Percentiles rank a stretch among this genome's conserved stretches.
Conservation (phyloP, 2,888 invertebrate species). For the Watsonalla cultraria region DNA sequence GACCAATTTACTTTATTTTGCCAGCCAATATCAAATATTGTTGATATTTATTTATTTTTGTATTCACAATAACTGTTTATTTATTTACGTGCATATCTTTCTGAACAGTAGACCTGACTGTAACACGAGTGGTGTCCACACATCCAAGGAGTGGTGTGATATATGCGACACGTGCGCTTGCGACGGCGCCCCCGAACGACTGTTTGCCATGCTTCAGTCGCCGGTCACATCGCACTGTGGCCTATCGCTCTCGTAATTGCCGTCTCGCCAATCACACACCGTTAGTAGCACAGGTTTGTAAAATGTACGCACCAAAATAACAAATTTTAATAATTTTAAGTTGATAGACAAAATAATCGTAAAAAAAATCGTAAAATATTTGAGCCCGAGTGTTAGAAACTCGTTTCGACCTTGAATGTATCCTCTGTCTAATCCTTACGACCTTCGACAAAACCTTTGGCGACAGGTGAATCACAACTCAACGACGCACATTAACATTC, state of each 20-base stretch:
- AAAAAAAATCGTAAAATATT: too few species aligned
- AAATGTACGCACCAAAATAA: slow-evolving; percentile 16
- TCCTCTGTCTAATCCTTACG: neutral
- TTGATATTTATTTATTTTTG: slow-evolving; percentile 16
- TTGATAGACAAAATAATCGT: neutral
- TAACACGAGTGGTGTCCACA: slow-evolving; percentile 9
- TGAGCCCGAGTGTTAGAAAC: neutral
- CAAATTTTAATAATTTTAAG: neutral
- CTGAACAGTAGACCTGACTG: slow-evolving; percentile 11
- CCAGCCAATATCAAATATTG: slow-evolving; percentile 15
- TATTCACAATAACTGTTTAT: slow-evolving; percentile 18
- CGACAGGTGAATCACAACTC: neutral
- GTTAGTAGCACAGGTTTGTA: slow-evolving; percentile 26
- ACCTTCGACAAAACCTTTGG: neutral
- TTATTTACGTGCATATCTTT: slow-evolving; percentile 17
- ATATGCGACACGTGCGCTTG: slow-evolving; percentile 35
- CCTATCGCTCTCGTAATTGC: slow-evolving; percentile 57
- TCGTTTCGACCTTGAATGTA: neutral
- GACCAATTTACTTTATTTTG: slow-evolving; percentile 51
- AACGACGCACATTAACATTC: neutral
- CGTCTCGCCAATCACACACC: slow-evolving; percentile 31
- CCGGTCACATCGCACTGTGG: slow-evolving; percentile 30
- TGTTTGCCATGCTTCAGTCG: slow-evolving; percentile 34
- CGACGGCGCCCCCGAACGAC: slow-evolving; percentile 40
- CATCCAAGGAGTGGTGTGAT: neutral